Percentiles rank a stretch among this genome's conserved stretches.
Conservation (phyloP, 1,140 invertebrate species). For the Andrena cerasifolii region DNA sequence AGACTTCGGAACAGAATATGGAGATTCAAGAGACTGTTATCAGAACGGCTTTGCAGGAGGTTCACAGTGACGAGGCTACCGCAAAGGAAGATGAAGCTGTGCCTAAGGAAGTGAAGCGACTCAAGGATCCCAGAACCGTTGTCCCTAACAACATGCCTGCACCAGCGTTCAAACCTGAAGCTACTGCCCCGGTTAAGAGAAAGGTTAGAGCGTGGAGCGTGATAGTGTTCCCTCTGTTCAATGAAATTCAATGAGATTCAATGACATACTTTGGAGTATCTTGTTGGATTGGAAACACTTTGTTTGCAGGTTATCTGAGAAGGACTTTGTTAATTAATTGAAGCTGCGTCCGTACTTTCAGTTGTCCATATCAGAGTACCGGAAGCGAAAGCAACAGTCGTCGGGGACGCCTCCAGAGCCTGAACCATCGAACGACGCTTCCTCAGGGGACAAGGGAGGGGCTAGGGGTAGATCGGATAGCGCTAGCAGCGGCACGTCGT, state of each 20-base stretch:
- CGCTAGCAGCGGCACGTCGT: conserved; percentile 82
- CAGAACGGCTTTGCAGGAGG: not conserved
- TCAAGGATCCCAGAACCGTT: conserved; percentile 79
- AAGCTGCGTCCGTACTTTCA: conserved; percentile 77
- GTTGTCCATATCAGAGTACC: conserved; percentile 89
- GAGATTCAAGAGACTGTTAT: conserved; percentile 18
- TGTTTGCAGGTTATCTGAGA: too few relatives aligned
- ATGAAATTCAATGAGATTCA: conserved; percentile 10
- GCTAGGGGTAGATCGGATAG: conserved; percentile 81
- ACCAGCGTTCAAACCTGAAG: conserved; percentile 66
- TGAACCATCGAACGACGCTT: conserved; percentile 74
- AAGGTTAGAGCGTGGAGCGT: conserved; percentile 77
- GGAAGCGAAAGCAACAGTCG: conserved; percentile 85
- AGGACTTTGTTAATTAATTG: too few relatives aligned
- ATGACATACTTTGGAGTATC: too few relatives aligned
- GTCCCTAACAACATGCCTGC: conserved; percentile 75
- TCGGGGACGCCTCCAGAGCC: conserved; percentile 76
- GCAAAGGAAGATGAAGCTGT: conserved; percentile 55
- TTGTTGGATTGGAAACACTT: too few relatives aligned
- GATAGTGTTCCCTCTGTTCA: conserved; percentile 6
- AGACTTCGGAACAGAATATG: conserved; percentile 38
- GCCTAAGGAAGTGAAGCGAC: conserved; percentile 69
- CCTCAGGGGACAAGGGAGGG: conserved; percentile 74
- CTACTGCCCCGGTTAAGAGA: conserved; percentile 78
- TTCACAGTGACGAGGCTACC: conserved; percentile 20